These are phyloP conservation scores for Alloplasta piceator DNA, from an alignment of 2,888 invertebrate species.

Conservation along the genomic window DNA sequence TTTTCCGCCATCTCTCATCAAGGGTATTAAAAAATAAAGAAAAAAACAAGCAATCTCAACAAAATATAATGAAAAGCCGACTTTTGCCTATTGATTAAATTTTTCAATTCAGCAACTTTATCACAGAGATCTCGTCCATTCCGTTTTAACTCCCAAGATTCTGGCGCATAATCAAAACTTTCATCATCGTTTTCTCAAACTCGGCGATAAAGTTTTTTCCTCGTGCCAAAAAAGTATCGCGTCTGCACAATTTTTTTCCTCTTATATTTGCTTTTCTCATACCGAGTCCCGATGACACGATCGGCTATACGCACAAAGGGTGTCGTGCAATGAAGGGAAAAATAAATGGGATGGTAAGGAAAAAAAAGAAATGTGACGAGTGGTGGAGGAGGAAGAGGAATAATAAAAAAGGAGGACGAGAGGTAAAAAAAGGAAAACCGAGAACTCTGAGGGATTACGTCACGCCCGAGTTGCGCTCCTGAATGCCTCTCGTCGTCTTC, in stretches of 20 bases:
- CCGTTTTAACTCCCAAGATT: background rate
- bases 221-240: slow-evolving; percentile 26
- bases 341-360: slow-evolving; percentile 12
- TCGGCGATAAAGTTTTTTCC: slow-evolving; percentile 22
- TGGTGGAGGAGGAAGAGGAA: background rate
- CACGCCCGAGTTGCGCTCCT: slow-evolving; percentile 60
- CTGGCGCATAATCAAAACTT: background rate
- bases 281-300: slow-evolving; percentile 26
- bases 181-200: background rate
- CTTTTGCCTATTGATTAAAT: too few relatives aligned
- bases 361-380: slow-evolving; percentile 11
- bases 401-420: slow-evolving; percentile 17
- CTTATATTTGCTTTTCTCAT: background rate
- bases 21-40: too few relatives aligned
- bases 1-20: too few relatives aligned
- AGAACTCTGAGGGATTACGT: slow-evolving; percentile 58
- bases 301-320: slow-evolving; percentile 42
- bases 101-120: too few relatives aligned
- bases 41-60: too few relatives aligned
- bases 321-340: slow-evolving; percentile 21
- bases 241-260: slow-evolving; percentile 29
- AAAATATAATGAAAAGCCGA: too few relatives aligned
- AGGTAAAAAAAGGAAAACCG: slow-evolving; percentile 26
- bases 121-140: too few relatives aligned
- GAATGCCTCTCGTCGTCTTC: slow-evolving; percentile 55